Evolutionary conservation across 2,797 vertebrate species (phyloP).

Genomic region (Falco rusticolus): DNA sequence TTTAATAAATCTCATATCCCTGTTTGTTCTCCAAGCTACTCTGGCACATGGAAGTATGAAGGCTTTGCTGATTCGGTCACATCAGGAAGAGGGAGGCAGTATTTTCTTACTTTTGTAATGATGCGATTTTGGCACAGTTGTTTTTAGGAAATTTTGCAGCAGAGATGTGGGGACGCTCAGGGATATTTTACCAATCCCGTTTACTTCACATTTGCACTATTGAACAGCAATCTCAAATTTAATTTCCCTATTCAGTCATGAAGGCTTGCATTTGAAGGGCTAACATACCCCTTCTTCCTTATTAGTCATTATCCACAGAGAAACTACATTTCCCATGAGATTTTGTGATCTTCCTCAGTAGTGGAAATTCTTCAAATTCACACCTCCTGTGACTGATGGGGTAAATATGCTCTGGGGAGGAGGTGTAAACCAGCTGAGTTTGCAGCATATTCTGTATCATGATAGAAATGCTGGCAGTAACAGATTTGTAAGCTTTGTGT

Average conservation of each 20-base stretch:
- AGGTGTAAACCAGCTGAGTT: not conserved
- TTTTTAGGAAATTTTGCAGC: not conserved
- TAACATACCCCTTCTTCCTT: not conserved
- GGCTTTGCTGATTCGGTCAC: not conserved
- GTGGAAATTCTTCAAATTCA: not conserved
- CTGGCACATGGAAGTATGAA: not conserved
- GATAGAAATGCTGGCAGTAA: not conserved
- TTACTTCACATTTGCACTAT: not conserved
- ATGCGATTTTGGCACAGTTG: not conserved
- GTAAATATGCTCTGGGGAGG: not conserved
- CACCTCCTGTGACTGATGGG: not conserved
- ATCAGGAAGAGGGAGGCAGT: not conserved
- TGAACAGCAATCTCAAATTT: not conserved
- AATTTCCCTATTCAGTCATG: not conserved
- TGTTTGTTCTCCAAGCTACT: not conserved
- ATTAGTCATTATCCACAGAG: not conserved
- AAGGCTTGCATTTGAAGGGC: not conserved
- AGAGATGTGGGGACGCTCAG: not conserved
- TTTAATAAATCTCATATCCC: not conserved
- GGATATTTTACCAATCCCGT: not conserved
- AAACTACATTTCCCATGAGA: not conserved
- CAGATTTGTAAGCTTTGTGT: not conserved
- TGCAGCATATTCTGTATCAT: not conserved
- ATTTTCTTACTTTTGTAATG: not conserved
- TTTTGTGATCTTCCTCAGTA: not conserved